Conservation (phyloP, 2,113 vertebrate genomes). For the Sturnus vulgaris region DNA sequence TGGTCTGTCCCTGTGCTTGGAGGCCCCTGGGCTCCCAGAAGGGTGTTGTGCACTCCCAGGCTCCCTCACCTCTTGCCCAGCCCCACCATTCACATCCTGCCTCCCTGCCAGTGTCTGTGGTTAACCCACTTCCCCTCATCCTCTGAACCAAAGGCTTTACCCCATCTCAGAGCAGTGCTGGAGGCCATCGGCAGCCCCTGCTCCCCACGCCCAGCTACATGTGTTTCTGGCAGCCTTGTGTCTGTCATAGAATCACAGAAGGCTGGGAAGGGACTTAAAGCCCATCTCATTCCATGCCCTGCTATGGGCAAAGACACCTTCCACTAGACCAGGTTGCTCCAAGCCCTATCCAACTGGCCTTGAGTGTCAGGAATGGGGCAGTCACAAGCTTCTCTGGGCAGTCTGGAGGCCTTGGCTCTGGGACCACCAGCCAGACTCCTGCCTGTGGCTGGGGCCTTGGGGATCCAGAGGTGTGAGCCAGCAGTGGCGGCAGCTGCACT, state of each 20-base stretch:
- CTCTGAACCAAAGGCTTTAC: background rate
- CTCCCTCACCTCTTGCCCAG: background rate
- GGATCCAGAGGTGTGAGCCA: accelerated
- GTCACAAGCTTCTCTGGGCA: background rate
- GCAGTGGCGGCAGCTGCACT: background rate
- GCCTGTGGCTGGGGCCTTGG: accelerated
- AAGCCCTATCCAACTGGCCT: background rate
- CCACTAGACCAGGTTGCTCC: background rate
- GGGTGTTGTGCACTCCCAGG: background rate
- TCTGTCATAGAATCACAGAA: background rate
- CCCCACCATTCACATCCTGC: background rate
- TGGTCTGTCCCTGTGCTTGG: background rate
- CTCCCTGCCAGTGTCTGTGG: background rate
- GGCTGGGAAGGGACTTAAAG: background rate
- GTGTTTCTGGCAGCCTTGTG: background rate
- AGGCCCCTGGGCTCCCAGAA: background rate
- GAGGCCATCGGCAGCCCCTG: background rate
- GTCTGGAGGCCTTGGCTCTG: background rate
- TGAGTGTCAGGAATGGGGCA: background rate
- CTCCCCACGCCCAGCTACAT: background rate
- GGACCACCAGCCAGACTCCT: background rate
- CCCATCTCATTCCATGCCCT: background rate
- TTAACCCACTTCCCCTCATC: background rate
- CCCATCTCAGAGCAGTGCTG: background rate
- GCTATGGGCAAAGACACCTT: background rate